Conservation (phyloP, 2,113 vertebrate species). For the Upupa epops region DNA sequence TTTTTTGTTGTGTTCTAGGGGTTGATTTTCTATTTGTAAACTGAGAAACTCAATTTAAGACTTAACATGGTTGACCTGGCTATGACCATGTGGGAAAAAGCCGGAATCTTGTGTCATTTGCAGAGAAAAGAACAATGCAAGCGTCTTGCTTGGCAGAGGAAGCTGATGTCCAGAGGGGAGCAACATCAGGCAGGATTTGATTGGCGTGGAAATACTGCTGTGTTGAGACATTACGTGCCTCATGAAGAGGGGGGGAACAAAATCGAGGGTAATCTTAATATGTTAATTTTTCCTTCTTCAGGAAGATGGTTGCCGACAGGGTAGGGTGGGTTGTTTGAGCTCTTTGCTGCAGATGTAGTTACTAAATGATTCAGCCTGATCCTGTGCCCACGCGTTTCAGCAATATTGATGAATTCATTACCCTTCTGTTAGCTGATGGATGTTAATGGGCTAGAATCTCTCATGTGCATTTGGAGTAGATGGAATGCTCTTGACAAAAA, state of each 20-base stretch:
- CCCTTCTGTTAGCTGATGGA: constrained; percentile 35
- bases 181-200: neutral
- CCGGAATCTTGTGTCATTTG: neutral
- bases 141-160: neutral
- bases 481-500: neutral
- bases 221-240: neutral
- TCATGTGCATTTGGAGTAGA: neutral
- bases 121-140: neutral
- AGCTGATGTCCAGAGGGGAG: neutral
- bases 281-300: neutral
- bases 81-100: neutral
- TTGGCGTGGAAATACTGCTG: neutral
- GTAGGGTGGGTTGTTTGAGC: neutral
- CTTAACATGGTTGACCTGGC: neutral
- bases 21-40: neutral
- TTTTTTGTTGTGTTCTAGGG: neutral
- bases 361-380: constrained; percentile 42
- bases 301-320: neutral
- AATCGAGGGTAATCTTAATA: neutral
- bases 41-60: neutral
- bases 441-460: constrained; percentile 40
- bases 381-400: neutral
- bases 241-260: neutral
- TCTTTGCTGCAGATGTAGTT: constrained; percentile 38
- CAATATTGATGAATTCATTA: constrained; percentile 40